phyloP scores from a whole-genome alignment of 2,113 vertebrate species.

The Gopherus flavomarginatus region DNA sequence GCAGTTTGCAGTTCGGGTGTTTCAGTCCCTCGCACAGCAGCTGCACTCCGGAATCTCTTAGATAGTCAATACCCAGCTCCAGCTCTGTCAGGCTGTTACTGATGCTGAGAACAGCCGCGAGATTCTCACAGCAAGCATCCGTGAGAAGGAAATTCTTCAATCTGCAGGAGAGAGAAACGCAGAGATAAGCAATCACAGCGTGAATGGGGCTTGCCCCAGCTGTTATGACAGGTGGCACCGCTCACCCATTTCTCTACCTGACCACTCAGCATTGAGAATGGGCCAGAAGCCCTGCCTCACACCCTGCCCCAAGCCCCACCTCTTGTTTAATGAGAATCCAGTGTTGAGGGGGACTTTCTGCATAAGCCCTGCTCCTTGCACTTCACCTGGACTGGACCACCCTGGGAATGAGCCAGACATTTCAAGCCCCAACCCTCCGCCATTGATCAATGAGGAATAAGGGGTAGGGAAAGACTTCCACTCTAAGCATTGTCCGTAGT shows the following conservation, averaged over 20 bases:
- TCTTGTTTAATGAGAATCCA: neutral
- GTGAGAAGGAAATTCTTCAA: constrained; percentile 38
- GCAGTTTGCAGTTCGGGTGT: neutral
- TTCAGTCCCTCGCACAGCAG: constrained; percentile 10
- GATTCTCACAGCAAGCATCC: neutral
- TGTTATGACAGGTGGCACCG: neutral
- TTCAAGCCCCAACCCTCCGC: no score
- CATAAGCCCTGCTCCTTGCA: neutral
- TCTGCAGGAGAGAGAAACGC: neutral
- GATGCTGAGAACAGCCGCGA: constrained; percentile 2
- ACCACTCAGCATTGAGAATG: neutral
- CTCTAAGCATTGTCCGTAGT: neutral
- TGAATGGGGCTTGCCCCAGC: fast-evolving
- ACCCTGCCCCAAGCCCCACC: neutral
- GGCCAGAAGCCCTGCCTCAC: no score
- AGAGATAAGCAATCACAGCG: neutral
- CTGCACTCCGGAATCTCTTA: constrained; percentile 6
- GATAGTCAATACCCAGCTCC: constrained; percentile 19
- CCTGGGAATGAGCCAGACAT: neutral
- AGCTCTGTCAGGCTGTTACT: constrained; percentile 9
- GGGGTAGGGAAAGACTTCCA: neutral
- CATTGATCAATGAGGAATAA: neutral
- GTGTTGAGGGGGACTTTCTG: neutral
- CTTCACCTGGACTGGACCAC: no score
- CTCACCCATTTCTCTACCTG: no score